phyloP scores from a whole-genome alignment of 2,113 vertebrate genomes.

The Vicugna pacos region DNA sequence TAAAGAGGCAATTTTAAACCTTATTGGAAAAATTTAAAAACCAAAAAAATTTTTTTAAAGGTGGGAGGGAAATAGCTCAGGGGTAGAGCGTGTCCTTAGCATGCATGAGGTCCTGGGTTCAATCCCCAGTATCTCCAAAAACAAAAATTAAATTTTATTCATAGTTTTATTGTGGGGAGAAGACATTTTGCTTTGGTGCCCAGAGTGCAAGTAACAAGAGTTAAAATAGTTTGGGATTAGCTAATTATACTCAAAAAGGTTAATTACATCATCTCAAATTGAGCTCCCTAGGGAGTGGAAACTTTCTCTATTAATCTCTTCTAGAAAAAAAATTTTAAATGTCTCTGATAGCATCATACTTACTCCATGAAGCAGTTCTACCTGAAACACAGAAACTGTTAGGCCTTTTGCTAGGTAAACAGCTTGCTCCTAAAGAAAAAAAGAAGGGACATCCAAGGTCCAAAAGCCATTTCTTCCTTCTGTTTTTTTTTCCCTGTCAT shows the following conservation, averaged over 20 bases:
- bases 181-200: not conserved
- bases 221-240: slow-evolving; percentile 4
- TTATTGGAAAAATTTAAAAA: not conserved
- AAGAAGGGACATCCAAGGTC: not conserved
- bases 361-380: not conserved
- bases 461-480: not conserved
- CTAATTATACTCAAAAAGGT: slow-evolving; percentile 29
- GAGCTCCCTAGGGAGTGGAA: not conserved
- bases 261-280: slow-evolving; percentile 31
- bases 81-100: too few species aligned
- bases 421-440: not conserved
- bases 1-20: slow-evolving; percentile 21
- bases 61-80: too few species aligned
- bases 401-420: not conserved
- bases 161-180: not conserved
- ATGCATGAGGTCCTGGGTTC: too few species aligned
- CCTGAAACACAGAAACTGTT: not conserved
- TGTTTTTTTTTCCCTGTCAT: not conserved
- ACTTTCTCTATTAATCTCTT: not conserved
- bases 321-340: not conserved
- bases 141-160: not conserved
- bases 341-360: not conserved
- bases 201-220: not conserved
- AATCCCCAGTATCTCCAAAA: too few species aligned
- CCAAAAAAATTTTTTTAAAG: too few species aligned